Percentiles rank a stretch among this genome's conserved stretches.
These are phyloP conservation scores for Scaeva pyrastri DNA, from an alignment of 2,888 invertebrate genomes.

Conservation along the genomic window DNA sequence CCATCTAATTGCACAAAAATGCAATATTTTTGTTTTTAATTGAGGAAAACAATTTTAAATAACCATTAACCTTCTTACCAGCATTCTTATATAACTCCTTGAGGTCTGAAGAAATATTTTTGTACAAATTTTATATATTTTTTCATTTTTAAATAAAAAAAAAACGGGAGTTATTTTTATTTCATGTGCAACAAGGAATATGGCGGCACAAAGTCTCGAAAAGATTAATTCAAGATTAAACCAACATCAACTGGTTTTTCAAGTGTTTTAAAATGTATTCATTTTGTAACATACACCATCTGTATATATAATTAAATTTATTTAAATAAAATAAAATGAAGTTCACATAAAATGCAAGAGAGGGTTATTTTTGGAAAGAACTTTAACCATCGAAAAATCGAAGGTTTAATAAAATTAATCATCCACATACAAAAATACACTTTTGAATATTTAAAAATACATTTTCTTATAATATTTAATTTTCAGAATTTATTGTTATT, in stretches of 20 bases:
- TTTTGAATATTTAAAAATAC: background rate
- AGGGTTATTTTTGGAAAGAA: conserved; percentile 3
- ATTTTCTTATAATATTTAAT: background rate
- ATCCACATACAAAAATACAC: background rate
- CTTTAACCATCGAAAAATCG: background rate
- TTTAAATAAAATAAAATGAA: background rate
- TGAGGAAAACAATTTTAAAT: background rate
- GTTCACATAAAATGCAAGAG: background rate
- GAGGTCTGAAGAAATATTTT: background rate
- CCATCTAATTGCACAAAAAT: background rate
- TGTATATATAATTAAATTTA: background rate
- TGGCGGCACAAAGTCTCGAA: background rate
- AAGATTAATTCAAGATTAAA: background rate
- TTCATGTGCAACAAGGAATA: background rate
- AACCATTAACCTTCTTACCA: conserved; percentile 4
- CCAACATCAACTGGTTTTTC: background rate
- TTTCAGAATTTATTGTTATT: background rate
- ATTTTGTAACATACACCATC: conserved; percentile 13
- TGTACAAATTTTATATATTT: no score
- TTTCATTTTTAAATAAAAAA: background rate
- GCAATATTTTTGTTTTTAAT: background rate
- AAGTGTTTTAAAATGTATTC: background rate
- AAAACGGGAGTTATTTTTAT: background rate
- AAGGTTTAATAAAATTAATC: background rate
- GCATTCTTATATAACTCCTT: background rate